A percentile compares a stretch with the other conserved stretches of the same genome.
Conservation (phyloP, 2,113 vertebrate species). For the Phainopepla nitens region DNA sequence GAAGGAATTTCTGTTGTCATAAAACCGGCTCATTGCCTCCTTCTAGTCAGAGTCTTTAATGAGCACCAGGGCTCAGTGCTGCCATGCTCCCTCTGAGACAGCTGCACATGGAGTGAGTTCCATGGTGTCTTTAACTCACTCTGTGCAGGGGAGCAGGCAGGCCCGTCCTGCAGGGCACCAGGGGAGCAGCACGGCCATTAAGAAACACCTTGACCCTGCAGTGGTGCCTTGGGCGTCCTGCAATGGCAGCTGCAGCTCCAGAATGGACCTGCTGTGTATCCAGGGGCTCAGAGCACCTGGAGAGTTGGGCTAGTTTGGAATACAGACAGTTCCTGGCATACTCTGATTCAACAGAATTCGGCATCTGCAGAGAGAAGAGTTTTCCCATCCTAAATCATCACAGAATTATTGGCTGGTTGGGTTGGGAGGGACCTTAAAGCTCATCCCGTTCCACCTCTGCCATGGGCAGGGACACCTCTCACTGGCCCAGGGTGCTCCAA, state of each 20-base stretch:
- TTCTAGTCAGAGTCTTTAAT: constrained; percentile 53
- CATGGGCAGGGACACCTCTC: background rate
- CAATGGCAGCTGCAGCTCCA: background rate
- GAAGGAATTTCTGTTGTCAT: constrained; percentile 57
- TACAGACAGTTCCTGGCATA: background rate
- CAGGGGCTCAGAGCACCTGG: background rate
- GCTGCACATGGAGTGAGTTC: constrained; percentile 38
- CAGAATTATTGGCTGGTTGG: background rate
- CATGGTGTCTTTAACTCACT: background rate
- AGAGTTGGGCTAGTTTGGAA: background rate
- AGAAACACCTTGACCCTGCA: background rate
- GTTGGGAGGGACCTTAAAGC: background rate
- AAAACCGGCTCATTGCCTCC: constrained; percentile 59
- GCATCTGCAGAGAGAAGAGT: background rate
- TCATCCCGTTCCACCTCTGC: background rate
- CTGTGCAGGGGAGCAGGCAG: background rate
- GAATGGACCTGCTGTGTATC: background rate
- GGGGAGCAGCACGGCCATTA: background rate
- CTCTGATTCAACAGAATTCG: background rate
- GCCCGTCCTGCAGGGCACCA: background rate
- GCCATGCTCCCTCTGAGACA: constrained; percentile 34
- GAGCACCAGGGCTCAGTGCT: constrained; percentile 25
- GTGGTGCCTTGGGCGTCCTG: fast-evolving
- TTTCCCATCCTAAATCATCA: background rate
- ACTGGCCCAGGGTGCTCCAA: background rate